Percentiles rank a stretch among this genome's conserved stretches.
phyloP scores from a whole-genome alignment of 2,888 invertebrate genomes.

The Pristionchus entomophagus region DNA sequence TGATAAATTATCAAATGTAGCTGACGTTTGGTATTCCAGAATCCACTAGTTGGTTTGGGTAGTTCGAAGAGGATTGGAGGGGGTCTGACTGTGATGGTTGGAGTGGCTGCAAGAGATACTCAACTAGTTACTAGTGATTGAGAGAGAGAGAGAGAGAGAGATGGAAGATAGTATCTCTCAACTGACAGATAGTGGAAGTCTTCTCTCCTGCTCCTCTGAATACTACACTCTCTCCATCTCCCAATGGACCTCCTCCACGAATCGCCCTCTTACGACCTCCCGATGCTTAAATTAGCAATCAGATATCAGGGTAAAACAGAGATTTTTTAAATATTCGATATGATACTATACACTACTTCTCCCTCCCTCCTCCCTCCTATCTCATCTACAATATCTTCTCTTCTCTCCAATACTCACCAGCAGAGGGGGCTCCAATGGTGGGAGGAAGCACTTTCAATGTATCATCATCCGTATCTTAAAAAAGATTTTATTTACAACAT shows the following conservation, averaged over 20 bases:
- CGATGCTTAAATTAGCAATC: neutral
- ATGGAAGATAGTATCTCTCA: too few relatives aligned
- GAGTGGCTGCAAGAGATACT: neutral
- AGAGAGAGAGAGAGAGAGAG: too few relatives aligned
- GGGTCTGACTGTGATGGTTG: slow-evolving; percentile 18
- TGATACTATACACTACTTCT: too few relatives aligned
- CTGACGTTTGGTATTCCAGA: slow-evolving; percentile 44
- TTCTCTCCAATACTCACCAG: slow-evolving; percentile 5
- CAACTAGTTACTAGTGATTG: neutral
- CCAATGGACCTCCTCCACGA: slow-evolving; percentile 47
- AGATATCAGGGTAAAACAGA: too few relatives aligned
- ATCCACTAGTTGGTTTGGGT: slow-evolving; percentile 36
- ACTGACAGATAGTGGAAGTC: neutral
- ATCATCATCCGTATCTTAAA: neutral
- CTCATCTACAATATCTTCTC: neutral
- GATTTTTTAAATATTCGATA: too few relatives aligned
- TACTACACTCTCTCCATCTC: slow-evolving; percentile 45
- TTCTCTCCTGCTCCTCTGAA: slow-evolving; percentile 31
- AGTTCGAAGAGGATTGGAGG: slow-evolving; percentile 44
- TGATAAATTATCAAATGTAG: neutral
- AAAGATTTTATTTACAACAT: too few relatives aligned
- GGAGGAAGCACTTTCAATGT: slow-evolving; percentile 20
- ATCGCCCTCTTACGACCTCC: slow-evolving; percentile 49
- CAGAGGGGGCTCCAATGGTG: slow-evolving; percentile 25
- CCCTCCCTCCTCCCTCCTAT: too few relatives aligned